Percentiles rank a stretch among this genome's conserved stretches.
phyloP scores from a whole-genome alignment of 35 echinoderm and acorn worm genomes.

The Strongylocentrotus purpuratus region DNA sequence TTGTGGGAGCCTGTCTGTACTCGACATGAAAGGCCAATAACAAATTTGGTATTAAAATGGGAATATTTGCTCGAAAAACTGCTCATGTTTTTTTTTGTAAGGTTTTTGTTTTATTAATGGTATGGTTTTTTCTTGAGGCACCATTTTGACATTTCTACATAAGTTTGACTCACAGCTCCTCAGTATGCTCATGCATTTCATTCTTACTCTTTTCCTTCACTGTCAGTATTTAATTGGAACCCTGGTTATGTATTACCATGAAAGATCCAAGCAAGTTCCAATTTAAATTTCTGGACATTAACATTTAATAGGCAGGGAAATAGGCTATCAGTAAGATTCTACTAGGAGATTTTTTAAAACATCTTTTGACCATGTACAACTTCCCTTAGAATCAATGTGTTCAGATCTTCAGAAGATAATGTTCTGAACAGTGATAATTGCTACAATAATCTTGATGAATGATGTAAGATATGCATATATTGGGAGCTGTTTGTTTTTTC shows the following conservation, averaged over 20 bases:
- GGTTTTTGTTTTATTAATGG: neutral
- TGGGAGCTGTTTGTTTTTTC: too few species aligned
- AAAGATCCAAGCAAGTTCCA: neutral
- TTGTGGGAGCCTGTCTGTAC: neutral
- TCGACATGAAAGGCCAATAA: neutral
- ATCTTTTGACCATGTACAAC: too few species aligned
- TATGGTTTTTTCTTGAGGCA: neutral
- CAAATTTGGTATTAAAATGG: slow-evolving; percentile 19
- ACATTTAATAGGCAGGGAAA: neutral
- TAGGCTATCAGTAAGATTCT: neutral
- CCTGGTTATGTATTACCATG: neutral
- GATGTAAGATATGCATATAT: neutral
- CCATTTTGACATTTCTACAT: neutral
- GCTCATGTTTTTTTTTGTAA: neutral
- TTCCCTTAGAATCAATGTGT: neutral
- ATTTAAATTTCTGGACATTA: neutral
- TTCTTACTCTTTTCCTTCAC: neutral
- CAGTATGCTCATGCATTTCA: neutral
- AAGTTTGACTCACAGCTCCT: neutral
- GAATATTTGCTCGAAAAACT: neutral
- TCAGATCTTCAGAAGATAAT: neutral
- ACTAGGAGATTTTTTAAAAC: neutral
- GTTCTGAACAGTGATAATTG: neutral
- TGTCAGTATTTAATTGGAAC: neutral
- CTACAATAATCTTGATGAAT: neutral